Percentiles rank a stretch among this genome's conserved stretches.
phyloP scores from a whole-genome alignment of 2,797 vertebrate genomes.

The Sylvia borin region DNA sequence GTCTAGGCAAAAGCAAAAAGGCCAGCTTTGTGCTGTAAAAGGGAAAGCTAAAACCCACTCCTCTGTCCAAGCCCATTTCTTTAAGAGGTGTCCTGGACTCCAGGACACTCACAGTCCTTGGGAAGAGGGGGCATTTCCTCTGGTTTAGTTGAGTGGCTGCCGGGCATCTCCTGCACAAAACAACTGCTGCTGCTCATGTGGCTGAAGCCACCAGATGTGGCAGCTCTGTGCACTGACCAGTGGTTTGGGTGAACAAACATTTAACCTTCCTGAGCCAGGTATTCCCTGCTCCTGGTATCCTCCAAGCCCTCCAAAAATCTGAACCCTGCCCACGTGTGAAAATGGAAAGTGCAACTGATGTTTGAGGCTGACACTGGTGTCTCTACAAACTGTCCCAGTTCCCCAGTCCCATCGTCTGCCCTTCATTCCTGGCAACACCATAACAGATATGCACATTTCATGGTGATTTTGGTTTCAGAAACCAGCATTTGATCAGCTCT shows the following conservation, averaged over 20 bases:
- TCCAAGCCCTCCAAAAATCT: background rate
- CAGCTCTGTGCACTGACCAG: background rate
- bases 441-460: fast-evolving
- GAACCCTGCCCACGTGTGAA: background rate
- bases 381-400: background rate
- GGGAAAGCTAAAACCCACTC: background rate
- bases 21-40: background rate
- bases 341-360: fast-evolving
- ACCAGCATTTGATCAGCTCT: background rate
- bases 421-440: background rate
- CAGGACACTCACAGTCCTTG: background rate
- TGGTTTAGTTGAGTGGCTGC: background rate
- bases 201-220: background rate
- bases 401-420: fast-evolving
- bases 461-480: background rate
- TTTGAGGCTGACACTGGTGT: background rate
- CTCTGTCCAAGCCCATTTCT: background rate
- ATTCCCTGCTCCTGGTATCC: background rate
- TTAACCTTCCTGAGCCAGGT: background rate
- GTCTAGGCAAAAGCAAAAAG: background rate
- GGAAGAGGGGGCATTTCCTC: background rate
- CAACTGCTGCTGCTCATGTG: background rate
- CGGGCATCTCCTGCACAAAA: background rate
- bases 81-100: background rate
- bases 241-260: background rate